Evolutionary conservation across 2,888 invertebrate genomes (phyloP).

Genomic region (Ctena decussata): DNA sequence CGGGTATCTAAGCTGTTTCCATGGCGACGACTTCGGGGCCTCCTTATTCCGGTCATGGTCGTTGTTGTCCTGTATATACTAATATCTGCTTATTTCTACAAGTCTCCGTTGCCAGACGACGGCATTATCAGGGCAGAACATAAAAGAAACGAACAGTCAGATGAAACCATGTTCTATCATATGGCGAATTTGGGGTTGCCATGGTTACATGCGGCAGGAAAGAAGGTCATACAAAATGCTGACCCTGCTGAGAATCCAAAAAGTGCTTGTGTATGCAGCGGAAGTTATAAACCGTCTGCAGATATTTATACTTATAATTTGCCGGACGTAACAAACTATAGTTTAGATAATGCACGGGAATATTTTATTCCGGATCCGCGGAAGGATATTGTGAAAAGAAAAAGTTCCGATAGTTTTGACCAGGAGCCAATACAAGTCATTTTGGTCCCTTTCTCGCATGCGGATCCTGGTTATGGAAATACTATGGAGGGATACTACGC

Average conservation of each 20-base stretch:
- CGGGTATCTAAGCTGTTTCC: too few species aligned
- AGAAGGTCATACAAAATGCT: too few species aligned
- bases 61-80: neutral
- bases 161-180: too few species aligned
- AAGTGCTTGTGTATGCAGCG: too few species aligned
- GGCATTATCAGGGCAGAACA: too few species aligned
- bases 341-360: conserved; percentile 13
- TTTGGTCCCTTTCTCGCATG: conserved; percentile 59
- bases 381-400: neutral
- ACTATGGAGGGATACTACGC: conserved; percentile 60
- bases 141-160: too few species aligned
- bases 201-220: too few species aligned
- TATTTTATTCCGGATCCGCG: conserved; percentile 38
- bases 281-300: neutral
- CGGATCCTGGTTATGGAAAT: conserved; percentile 58
- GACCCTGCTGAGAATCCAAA: too few species aligned
- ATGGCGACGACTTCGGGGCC: neutral
- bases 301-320: conserved; percentile 56
- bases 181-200: too few species aligned
- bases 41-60: neutral
- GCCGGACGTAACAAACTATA: conserved; percentile 41
- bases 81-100: too few species aligned
- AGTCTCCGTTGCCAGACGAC: too few species aligned
- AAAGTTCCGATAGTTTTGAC: neutral
- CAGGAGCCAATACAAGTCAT: conserved; percentile 22